These are phyloP conservation scores for Rhimphoctona megacephalus DNA, from an alignment of 2,888 invertebrate species.

Conservation along the genomic window DNA sequence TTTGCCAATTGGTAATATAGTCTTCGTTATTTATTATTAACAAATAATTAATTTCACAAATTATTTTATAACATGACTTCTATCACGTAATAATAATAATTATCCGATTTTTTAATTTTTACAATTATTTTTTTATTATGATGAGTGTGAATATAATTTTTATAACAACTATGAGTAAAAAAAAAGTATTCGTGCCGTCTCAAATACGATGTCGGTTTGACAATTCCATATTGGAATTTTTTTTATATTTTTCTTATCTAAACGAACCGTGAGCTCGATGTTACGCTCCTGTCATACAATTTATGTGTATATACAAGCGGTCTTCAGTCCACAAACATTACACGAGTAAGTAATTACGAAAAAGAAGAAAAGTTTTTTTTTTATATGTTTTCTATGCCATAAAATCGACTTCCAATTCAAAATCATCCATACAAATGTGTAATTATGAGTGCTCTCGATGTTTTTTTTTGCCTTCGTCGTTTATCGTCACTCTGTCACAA, in stretches of 20 bases:
- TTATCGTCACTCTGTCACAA: conserved; percentile 46
- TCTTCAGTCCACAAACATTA: conserved; percentile 32
- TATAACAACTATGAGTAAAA: background rate
- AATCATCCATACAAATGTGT: background rate
- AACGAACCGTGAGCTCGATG: conserved; percentile 38
- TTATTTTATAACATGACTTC: background rate
- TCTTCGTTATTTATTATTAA: background rate
- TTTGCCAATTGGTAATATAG: background rate
- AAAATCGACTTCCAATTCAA: background rate
- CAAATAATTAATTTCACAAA: background rate
- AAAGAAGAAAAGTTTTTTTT: background rate
- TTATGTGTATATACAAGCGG: conserved; percentile 25
- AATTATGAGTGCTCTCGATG: background rate
- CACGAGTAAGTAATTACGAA: conserved; percentile 23
- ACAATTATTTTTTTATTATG: background rate
- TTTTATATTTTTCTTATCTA: conserved; percentile 56
- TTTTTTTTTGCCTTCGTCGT: background rate
- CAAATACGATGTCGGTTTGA: conserved; percentile 38
- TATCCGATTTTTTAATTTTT: background rate
- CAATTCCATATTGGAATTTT: conserved; percentile 39
- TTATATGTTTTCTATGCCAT: background rate
- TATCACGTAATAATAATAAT: background rate
- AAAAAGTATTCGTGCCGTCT: conserved; percentile 17
- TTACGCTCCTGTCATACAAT: conserved; percentile 39
- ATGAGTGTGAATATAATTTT: background rate